Conservation (phyloP, 2,888 invertebrate genomes). For the Julus scanicus region DNA sequence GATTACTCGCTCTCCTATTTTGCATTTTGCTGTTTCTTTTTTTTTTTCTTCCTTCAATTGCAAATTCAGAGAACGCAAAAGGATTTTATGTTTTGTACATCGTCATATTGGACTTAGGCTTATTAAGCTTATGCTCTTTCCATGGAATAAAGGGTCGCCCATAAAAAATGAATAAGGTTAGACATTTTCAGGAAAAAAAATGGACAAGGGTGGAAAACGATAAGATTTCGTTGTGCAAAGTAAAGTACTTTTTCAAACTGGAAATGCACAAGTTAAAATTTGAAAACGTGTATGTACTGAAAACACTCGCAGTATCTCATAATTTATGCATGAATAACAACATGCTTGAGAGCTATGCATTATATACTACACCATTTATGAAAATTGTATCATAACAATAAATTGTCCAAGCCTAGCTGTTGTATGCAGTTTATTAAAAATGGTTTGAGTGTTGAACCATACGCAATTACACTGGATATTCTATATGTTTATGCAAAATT, state of each 20-base stretch:
- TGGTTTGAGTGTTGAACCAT: too few relatives aligned
- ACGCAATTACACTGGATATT: too few relatives aligned
- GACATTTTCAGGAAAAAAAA: not conserved
- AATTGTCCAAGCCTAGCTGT: too few relatives aligned
- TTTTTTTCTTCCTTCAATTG: not conserved
- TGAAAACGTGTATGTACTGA: not conserved
- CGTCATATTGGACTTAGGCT: not conserved
- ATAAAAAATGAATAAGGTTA: not conserved
- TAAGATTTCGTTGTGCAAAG: not conserved
- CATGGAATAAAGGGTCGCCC: not conserved
- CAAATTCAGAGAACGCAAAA: not conserved
- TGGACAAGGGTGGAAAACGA: not conserved
- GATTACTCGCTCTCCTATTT: not conserved
- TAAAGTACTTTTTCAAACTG: not conserved
- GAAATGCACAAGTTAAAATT: not conserved
- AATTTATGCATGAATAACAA: too few relatives aligned
- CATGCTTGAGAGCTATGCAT: too few relatives aligned
- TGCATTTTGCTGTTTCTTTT: conserved; percentile 30
- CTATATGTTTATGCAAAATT: too few relatives aligned
- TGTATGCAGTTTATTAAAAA: too few relatives aligned
- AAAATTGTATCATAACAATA: too few relatives aligned
- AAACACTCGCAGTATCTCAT: too few relatives aligned
- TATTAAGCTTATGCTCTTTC: not conserved
- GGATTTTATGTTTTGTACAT: not conserved
- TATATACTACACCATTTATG: too few relatives aligned